Base-by-base conservation (phyloP, 2,113 vertebrate genomes). In the Odontesthes bonariensis region DNA sequence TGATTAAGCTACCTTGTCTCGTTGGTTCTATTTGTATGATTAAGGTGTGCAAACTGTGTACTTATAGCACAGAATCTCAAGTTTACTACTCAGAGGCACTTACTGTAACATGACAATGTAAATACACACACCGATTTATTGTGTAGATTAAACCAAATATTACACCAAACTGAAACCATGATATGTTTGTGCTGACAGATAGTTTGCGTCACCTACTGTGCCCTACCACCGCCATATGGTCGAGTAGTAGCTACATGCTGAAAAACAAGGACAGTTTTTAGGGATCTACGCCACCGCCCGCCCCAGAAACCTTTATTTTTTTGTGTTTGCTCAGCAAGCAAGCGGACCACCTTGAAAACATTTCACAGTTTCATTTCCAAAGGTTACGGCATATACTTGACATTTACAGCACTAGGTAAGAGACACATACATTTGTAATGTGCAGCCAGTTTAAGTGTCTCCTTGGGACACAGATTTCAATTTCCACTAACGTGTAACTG, bases 401-500 rank as follows among this genome's bases (percentile, higher is more conserved):
- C 46, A 47, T 47, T 38, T 10, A 8, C 10, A 38, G 35, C 16
- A 47, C 46, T 14, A 47, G 46, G 3, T 6, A 47, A 14, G 2
- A 46, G 17, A 47, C 2, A 47, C 14, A 47, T 47, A 5, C 46
- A 47, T 17, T 19, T 5, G 2, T 49, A 19, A n/a, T 49, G 17
- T n/a, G 46, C 17, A 49, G 6, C 2, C 16, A 14, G 16, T 44
- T 19, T 8, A 49, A 8, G 46, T 49, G 6, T n/a, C 16, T 19
- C 17, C 19, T 19, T 49, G 17, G 16, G 7, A 49, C 44, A 5
- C 13, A 46, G 16, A 16, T 17, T 46, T 46, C 4, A 38, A 46
- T 49, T 6, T 49, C n/a, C 17, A 56, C 6, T 62, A n/a, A 27
- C 49, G 16, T 27, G 2, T 19, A 44, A 90, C 62, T 92, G 82